Percentiles rank a stretch among this genome's conserved stretches.
Conservation (phyloP, 2,113 vertebrate genomes). For the Sterna hirundo region DNA sequence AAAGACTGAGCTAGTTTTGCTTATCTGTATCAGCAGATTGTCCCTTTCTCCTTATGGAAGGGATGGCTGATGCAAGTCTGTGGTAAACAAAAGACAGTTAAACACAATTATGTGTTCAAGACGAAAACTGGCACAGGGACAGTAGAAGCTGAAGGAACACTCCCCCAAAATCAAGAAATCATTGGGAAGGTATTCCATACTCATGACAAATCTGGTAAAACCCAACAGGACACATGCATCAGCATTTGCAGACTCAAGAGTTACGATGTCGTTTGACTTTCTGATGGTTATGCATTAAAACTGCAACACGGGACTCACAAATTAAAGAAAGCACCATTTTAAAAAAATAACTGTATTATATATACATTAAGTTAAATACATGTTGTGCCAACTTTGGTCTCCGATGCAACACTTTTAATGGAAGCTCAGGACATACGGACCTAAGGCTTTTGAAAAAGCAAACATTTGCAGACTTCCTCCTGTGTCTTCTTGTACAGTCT, state of each 20-base stretch:
- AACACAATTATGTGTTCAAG: neutral
- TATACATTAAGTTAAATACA: neutral
- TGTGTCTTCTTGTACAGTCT: neutral
- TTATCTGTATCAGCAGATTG: constrained; percentile 32
- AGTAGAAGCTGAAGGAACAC: neutral
- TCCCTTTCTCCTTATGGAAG: neutral
- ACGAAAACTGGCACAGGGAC: neutral
- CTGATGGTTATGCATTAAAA: neutral
- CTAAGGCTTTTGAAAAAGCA: neutral
- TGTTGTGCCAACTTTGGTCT: neutral
- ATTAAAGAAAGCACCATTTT: neutral
- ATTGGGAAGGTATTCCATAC: neutral
- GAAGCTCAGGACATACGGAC: neutral
- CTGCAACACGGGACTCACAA: neutral
- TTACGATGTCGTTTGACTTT: neutral
- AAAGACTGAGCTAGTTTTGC: neutral
- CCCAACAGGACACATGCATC: neutral
- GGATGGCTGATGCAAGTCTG: neutral
- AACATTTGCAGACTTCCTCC: neutral
- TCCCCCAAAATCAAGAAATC: neutral
- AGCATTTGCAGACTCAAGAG: neutral
- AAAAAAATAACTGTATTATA: neutral
- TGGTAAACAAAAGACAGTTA: neutral
- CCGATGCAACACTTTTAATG: rapidly evolving
- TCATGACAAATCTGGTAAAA: neutral